Percentiles rank a stretch among this genome's conserved stretches.
These are phyloP conservation scores for Ameiurus melas DNA, from an alignment of 2,113 vertebrate species.

Conservation along the genomic window DNA sequence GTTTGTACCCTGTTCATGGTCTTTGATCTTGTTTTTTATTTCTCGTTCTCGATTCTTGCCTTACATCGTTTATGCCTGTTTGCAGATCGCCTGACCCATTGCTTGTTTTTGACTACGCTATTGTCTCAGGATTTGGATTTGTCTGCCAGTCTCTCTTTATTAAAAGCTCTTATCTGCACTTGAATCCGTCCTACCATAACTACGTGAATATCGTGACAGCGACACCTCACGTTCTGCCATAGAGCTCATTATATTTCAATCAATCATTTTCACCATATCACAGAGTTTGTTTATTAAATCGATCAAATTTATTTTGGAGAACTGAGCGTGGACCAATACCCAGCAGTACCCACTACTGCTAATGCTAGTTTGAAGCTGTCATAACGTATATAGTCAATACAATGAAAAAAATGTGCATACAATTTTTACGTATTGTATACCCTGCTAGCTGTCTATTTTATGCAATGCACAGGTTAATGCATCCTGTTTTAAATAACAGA, in stretches of 20 bases:
- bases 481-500: not conserved
- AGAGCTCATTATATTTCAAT: not conserved
- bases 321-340: not conserved
- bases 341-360: not conserved
- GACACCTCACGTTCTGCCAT: not conserved
- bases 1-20: too few relatives aligned
- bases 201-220: too few relatives aligned
- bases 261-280: not conserved
- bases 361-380: not conserved
- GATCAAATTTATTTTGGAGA: not conserved
- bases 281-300: not conserved
- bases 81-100: too few relatives aligned
- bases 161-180: too few relatives aligned
- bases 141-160: too few relatives aligned
- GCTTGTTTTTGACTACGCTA: too few relatives aligned
- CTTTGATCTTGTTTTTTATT: too few relatives aligned
- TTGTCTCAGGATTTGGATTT: too few relatives aligned
- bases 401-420: not conserved
- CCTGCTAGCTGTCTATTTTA: not conserved
- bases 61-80: too few relatives aligned
- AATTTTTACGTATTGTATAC: not conserved
- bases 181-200: too few relatives aligned
- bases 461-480: not conserved
- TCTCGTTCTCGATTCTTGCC: too few relatives aligned
- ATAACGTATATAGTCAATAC: not conserved